Percentiles rank a stretch among this genome's conserved stretches.
Conservation (phyloP, 2,797 vertebrate genomes). For the Myotis pilosus region DNA sequence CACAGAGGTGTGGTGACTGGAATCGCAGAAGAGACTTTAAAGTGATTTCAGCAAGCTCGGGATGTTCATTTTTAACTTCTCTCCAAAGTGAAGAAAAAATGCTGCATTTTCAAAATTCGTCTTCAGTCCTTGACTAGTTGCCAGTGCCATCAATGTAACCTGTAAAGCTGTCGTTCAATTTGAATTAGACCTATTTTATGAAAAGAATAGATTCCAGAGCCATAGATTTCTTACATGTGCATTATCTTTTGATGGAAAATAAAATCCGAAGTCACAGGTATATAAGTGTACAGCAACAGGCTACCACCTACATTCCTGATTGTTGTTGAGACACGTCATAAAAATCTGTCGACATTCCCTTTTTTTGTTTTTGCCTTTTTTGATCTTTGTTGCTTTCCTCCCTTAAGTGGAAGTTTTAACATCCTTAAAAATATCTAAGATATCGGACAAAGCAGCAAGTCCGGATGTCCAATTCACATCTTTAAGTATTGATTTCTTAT, state of each 20-base stretch:
- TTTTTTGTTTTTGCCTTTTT: conserved; percentile 25
- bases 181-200: neutral
- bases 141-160: neutral
- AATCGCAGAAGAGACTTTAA: neutral
- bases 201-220: conserved; percentile 33
- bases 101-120: conserved; percentile 15
- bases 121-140: neutral
- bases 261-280: neutral
- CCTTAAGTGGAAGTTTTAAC: neutral
- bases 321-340: neutral
- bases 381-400: neutral
- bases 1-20: neutral
- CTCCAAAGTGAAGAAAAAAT: conserved; percentile 29
- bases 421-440: neutral
- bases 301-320: neutral
- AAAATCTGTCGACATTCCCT: conserved; percentile 4
- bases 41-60: neutral
- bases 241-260: neutral
- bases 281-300: neutral
- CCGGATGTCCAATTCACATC: neutral
- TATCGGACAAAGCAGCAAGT: conserved; percentile 17
- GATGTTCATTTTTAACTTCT: conserved; percentile 24
- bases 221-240: neutral
- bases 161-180: neutral
- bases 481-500: conserved; percentile 23